Percentiles rank a stretch among this genome's conserved stretches.
phyloP scores from a whole-genome alignment of 2,888 invertebrate species.

The Diarsia rubi region DNA sequence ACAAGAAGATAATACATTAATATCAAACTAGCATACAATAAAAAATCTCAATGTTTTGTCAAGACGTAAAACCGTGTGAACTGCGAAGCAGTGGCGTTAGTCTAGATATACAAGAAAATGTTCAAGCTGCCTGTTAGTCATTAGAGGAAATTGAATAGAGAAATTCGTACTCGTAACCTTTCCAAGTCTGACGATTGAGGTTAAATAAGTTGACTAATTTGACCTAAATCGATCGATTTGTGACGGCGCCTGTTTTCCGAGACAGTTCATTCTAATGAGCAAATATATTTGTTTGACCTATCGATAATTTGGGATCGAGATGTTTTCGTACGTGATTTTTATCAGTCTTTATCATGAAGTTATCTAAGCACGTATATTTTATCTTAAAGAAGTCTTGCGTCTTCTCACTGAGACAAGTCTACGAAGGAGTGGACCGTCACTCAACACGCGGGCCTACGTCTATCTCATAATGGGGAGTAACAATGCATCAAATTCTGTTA shows the following conservation, averaged over 20 bases:
- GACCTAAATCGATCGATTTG: conserved; percentile 24
- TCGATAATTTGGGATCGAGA: conserved; percentile 16
- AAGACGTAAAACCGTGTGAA: background rate
- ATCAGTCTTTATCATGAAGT: background rate
- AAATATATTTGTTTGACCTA: conserved; percentile 35
- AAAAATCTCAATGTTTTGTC: background rate
- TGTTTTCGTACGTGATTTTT: conserved; percentile 7
- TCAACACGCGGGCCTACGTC: background rate
- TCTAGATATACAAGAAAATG: conserved; percentile 6
- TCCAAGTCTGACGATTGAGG: background rate
- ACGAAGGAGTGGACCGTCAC: background rate
- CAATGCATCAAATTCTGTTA: conserved; percentile 24
- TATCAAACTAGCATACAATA: background rate
- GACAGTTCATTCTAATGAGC: conserved; percentile 20
- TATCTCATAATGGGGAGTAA: background rate
- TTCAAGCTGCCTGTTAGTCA: background rate
- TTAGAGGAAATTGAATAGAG: conserved; percentile 22
- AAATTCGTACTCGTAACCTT: conserved; percentile 23
- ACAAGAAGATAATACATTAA: background rate
- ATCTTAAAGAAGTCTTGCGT: background rate
- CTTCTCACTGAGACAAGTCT: background rate
- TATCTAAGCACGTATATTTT: conserved; percentile 30
- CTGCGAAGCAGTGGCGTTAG: background rate
- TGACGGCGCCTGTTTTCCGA: background rate
- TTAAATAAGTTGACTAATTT: conserved; percentile 13